Evolutionary conservation across 2,888 invertebrate species (phyloP), one percentile per base, ranked within the genome.

Genomic region (Apoda limacodes): DNA sequence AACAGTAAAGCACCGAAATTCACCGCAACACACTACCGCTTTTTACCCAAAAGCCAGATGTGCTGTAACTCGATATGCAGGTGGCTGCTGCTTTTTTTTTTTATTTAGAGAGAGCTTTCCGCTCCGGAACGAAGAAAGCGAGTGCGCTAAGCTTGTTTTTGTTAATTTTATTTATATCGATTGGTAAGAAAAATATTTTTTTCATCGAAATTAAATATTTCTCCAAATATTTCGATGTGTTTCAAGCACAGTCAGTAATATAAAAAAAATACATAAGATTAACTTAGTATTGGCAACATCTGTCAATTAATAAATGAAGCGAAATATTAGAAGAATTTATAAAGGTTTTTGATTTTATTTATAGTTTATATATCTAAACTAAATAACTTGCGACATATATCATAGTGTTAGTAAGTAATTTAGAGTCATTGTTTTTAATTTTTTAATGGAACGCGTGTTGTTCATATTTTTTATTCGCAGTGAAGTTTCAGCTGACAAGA

Each of bases 1-100:
- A 13, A 25, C 12, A 21, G 22, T 27, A 37, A 32, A 28, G 22
- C 35, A 36, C 37, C 37, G 37, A 46, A 42, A 44, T 40, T 37
- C n/a, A 31, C 39, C 20, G 27, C 34, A 24, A 25, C 35, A 37
- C 25, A 29, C 28, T 39, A 39, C 36, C 31, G 39, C 39, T 42
- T 43, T 44, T 45, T 40, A 34, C 50, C 42, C 46, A 44, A 45
- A 45, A 46, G 47, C 49, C 55, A 54, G 54, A 54, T 55, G 55
- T 43, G 45, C 30, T 40, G 55, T 50, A 55, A 53, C 42, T 32
- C 32, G 54, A 54, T 53, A 55, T 41, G 43, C 48, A 45, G 44
- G 42, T 37, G 40, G 46, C 13, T 24, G 21, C 35, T 38, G 14
- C 33, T 42, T 50, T 47, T 51, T 47, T 43, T 42, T 36, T 49